These are phyloP conservation scores for Mustelus asterias DNA, from an alignment of 2,113 vertebrate species.

Conservation along the genomic window DNA sequence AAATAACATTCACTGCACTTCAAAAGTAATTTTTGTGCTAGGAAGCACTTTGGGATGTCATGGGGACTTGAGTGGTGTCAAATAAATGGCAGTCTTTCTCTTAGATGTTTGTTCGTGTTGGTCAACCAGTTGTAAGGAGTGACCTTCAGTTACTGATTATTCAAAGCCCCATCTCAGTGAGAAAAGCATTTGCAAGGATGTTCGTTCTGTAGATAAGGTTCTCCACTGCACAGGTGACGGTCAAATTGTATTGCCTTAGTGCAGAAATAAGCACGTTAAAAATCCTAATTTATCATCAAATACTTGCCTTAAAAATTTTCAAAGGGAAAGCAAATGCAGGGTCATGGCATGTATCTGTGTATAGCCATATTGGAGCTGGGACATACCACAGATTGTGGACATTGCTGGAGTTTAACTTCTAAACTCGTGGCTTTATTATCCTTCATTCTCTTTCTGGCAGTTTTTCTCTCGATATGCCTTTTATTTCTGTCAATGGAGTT, in stretches of 20 bases:
- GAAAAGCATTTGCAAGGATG: neutral
- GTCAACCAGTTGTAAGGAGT: neutral
- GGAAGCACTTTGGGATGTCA: neutral
- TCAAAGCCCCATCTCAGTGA: neutral
- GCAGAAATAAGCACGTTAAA: neutral
- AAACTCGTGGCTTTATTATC: neutral
- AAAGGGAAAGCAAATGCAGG: neutral
- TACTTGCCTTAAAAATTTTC: neutral
- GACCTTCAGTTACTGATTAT: neutral
- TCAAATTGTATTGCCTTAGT: neutral
- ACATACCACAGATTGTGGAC: neutral
- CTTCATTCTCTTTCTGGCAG: neutral
- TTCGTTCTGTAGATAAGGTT: neutral
- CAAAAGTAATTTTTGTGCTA: neutral
- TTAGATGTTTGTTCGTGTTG: neutral
- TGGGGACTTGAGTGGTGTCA: neutral
- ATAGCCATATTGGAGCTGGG: neutral
- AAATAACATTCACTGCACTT: neutral
- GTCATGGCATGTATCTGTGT: no score
- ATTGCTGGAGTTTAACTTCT: neutral
- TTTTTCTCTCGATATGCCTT: neutral
- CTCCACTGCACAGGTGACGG: neutral
- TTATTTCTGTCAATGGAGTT: neutral
- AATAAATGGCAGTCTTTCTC: neutral
- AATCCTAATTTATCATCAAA: conserved; percentile 1